These are phyloP conservation scores for Bombyx huttoni DNA, from an alignment of 2,888 invertebrate genomes.

Conservation along the genomic window DNA sequence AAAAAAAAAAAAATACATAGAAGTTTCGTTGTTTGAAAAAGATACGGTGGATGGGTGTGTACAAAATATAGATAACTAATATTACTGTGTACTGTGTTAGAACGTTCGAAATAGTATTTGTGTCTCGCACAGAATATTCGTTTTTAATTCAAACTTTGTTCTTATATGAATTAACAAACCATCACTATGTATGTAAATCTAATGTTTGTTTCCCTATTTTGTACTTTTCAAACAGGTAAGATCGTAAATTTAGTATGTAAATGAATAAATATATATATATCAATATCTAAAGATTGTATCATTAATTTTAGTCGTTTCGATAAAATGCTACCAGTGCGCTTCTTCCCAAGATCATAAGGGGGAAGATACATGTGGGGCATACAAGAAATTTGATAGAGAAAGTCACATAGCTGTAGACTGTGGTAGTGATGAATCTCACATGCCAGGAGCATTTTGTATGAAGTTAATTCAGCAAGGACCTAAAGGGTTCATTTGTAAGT, in stretches of 20 bases:
- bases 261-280: neutral
- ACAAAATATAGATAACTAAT: no score
- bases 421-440: conserved; percentile 92
- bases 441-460: conserved; percentile 97
- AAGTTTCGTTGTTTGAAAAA: no score
- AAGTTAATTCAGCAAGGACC: conserved; percentile 95
- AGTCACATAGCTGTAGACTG: conserved; percentile 94
- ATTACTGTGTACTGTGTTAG: no score
- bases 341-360: conserved; percentile 83
- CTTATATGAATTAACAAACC: neutral
- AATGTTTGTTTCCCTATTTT: neutral
- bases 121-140: no score
- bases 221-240: neutral
- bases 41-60: no score
- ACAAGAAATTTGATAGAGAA: conserved; percentile 85
- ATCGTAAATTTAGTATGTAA: neutral
- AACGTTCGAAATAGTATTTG: no score
- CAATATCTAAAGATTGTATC: neutral
- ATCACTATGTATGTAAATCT: neutral
- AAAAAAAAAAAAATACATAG: no score
- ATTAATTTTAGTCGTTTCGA: conserved; percentile 71
- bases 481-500: conserved; percentile 94
- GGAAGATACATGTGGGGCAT: conserved; percentile 92
- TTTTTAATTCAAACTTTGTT: no score
- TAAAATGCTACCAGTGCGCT: conserved; percentile 95